Evolutionary conservation across 2,113 vertebrate species (phyloP).

Genomic region (Tetraodon nigroviridis): DNA sequence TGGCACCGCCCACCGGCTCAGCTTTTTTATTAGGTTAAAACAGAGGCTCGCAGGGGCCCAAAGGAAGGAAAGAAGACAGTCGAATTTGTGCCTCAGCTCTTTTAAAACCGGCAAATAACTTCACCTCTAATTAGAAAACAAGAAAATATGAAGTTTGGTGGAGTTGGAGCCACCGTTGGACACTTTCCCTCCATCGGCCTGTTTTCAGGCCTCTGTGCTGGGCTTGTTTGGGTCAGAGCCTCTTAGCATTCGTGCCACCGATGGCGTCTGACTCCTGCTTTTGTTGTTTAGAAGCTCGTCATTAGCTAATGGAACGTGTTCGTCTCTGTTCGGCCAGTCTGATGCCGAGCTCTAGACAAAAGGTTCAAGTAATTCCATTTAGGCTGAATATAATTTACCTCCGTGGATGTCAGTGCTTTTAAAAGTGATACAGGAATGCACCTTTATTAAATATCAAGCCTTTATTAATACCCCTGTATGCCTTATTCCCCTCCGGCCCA

Average conservation of each 20-base stretch:
- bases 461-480: no score
- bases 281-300: slow-evolving; percentile 55
- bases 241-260: slow-evolving; percentile 55
- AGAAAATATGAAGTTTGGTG: no score
- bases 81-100: background rate
- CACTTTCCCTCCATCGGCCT: background rate
- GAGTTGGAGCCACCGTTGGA: no score
- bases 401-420: slow-evolving; percentile 23
- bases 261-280: slow-evolving; percentile 47
- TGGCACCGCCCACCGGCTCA: background rate
- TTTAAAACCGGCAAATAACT: background rate
- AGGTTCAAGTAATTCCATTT: slow-evolving; percentile 43
- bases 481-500: slow-evolving; percentile 15
- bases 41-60: background rate
- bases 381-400: slow-evolving; percentile 39
- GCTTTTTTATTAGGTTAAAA: background rate
- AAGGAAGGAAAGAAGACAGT: slow-evolving; percentile 11
- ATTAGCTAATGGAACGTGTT: slow-evolving; percentile 65
- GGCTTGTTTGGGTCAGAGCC: slow-evolving; percentile 25
- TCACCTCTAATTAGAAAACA: no score
- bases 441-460: slow-evolving; percentile 5
- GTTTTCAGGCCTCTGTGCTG: background rate
- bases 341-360: slow-evolving; percentile 41
- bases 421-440: slow-evolving; percentile 23
- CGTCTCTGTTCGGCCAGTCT: slow-evolving; percentile 44